phyloP scores from a whole-genome alignment of 1,140 invertebrate genomes.

The Drosophila paulistorum region DNA sequence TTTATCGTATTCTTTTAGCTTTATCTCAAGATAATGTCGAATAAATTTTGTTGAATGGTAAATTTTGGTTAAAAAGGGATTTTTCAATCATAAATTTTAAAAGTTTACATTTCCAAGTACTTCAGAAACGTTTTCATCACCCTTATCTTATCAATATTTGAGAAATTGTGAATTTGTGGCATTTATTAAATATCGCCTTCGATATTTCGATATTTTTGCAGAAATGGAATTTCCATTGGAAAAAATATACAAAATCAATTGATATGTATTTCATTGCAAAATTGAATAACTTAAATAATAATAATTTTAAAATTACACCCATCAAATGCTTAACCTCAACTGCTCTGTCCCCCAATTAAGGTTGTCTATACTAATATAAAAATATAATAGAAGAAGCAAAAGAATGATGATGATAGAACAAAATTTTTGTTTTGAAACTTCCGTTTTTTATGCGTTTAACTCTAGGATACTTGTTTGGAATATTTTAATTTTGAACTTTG shows the following conservation, averaged over 20 bases:
- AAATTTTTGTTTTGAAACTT: constrained; percentile 23
- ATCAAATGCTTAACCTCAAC: constrained; percentile 68
- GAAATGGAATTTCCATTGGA: neutral
- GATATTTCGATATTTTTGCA: neutral
- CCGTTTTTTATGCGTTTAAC: constrained; percentile 10
- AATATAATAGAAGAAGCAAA: neutral
- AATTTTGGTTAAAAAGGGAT: too few species aligned
- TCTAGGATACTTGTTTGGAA: neutral
- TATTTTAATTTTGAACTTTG: neutral
- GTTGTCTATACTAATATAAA: constrained; percentile 44
- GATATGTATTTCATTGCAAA: neutral
- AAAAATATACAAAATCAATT: neutral
- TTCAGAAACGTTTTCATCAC: too few species aligned
- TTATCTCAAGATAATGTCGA: neutral
- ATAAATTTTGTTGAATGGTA: too few species aligned
- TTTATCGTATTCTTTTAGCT: too few species aligned
- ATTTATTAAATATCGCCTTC: neutral
- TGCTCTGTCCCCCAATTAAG: constrained; percentile 73
- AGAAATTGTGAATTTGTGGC: neutral
- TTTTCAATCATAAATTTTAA: too few species aligned
- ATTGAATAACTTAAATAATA: constrained; percentile 13
- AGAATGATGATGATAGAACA: neutral
- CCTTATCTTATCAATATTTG: too few species aligned
- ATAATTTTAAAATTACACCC: constrained; percentile 5
- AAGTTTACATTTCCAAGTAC: too few species aligned